These are phyloP conservation scores for Scylla paramamosain DNA, from an alignment of 1,140 invertebrate species.

Conservation along the genomic window DNA sequence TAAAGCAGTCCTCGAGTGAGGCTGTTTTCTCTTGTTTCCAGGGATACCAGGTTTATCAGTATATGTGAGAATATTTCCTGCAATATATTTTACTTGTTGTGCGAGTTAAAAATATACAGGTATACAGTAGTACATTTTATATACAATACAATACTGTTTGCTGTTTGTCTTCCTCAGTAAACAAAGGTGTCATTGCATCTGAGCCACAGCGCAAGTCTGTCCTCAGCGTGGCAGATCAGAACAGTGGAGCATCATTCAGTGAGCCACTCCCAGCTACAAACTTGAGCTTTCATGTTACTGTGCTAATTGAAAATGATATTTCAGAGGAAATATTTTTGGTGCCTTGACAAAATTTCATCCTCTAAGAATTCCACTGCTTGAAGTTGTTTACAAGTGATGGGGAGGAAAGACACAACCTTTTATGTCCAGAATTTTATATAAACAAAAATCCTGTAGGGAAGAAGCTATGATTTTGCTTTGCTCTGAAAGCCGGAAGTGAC, in stretches of 20 bases:
- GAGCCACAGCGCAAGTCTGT: not conserved
- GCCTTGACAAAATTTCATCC: conserved; percentile 22
- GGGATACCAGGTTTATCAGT: not conserved
- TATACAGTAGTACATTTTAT: conserved; percentile 35
- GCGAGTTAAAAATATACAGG: not conserved
- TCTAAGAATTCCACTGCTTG: not conserved
- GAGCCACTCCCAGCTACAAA: not conserved
- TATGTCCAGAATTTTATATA: not conserved
- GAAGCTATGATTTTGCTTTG: not conserved
- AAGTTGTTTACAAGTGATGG: not conserved
- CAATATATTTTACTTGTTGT: conserved; percentile 39
- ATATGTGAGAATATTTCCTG: conserved; percentile 4
- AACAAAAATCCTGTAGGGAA: too few species aligned
- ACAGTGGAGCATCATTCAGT: not conserved
- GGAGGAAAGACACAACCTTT: not conserved
- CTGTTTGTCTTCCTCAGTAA: conserved; percentile 33
- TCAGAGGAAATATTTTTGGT: conserved; percentile 14
- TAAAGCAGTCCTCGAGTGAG: not conserved
- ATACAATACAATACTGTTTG: not conserved
- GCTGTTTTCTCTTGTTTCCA: not conserved
- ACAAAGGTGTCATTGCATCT: conserved; percentile 4
- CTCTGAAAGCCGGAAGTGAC: not conserved
- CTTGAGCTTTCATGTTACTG: conserved; percentile 22
- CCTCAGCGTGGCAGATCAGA: not conserved
- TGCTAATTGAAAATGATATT: not conserved